phyloP scores from a whole-genome alignment of 2,113 vertebrate species.

The Semnornis frantzii region DNA sequence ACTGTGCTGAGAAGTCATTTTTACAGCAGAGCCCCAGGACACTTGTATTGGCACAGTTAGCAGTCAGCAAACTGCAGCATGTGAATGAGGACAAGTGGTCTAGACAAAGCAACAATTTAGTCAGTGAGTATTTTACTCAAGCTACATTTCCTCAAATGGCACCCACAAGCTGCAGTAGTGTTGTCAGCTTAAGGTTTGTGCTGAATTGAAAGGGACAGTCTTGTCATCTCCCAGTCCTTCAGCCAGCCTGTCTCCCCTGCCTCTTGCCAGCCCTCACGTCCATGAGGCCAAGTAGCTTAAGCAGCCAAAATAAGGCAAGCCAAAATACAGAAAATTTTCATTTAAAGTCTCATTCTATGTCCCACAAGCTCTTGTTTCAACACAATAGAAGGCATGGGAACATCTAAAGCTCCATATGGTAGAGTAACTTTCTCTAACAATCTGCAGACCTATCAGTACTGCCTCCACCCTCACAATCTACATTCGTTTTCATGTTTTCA shows the following conservation, averaged over 20 bases:
- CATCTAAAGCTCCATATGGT: background rate
- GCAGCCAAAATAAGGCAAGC: background rate
- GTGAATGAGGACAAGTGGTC: background rate
- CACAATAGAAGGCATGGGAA: background rate
- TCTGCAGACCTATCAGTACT: background rate
- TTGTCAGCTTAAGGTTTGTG: background rate
- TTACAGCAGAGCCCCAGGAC: background rate
- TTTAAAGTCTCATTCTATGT: background rate
- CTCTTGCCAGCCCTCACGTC: background rate
- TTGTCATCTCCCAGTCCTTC: background rate
- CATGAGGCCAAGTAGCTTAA: background rate
- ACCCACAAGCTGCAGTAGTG: background rate
- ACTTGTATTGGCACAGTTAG: background rate
- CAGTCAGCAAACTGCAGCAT: background rate
- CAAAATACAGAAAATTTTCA: background rate
- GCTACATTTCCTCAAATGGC: background rate
- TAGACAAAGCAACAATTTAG: background rate
- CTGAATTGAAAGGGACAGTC: background rate
- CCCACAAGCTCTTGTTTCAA: background rate
- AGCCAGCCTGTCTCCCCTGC: background rate
- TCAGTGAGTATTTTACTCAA: fast-evolving
- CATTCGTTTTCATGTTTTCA: background rate
- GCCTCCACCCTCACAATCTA: background rate
- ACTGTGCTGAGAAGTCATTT: background rate
- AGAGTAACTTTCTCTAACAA: background rate